phyloP scores from a whole-genome alignment of 1,140 invertebrate genomes.

The Drosophila mojavensis region DNA sequence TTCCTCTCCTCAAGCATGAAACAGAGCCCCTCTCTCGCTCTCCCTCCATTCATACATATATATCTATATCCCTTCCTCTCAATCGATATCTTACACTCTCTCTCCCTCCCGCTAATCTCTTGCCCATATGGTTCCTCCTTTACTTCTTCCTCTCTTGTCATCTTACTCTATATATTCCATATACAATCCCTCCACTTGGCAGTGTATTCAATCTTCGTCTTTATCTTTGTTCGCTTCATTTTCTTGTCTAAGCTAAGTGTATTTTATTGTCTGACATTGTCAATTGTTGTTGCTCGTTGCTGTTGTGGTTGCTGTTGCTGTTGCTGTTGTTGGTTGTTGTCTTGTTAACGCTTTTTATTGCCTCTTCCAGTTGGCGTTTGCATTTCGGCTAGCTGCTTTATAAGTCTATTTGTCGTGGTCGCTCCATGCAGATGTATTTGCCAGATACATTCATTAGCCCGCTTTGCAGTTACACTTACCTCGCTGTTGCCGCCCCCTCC shows the following conservation, averaged over 20 bases:
- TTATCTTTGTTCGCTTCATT: background rate
- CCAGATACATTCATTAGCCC: slow-evolving; percentile 79
- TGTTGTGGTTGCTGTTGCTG: slow-evolving; percentile 30
- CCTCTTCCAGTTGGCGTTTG: slow-evolving; percentile 52
- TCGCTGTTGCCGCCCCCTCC: background rate
- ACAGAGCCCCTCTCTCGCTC: too few relatives aligned
- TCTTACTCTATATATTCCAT: background rate
- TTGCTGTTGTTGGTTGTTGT: slow-evolving; percentile 38
- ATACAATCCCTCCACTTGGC: background rate
- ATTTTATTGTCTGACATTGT: slow-evolving; percentile 69
- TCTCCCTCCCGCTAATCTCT: too few relatives aligned
- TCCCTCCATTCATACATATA: too few relatives aligned
- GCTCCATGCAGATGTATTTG: slow-evolving; percentile 74
- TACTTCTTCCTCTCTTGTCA: background rate
- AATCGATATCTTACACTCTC: too few relatives aligned
- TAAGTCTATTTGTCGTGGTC: slow-evolving; percentile 67
- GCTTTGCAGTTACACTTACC: slow-evolving; percentile 58
- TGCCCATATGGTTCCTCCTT: too few relatives aligned
- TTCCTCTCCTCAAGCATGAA: too few relatives aligned
- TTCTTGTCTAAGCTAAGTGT: slow-evolving; percentile 48
- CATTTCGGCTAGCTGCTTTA: slow-evolving; percentile 50
- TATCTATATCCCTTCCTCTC: too few relatives aligned
- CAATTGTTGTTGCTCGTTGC: slow-evolving; percentile 51
- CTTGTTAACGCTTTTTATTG: slow-evolving; percentile 80
- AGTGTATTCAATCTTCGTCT: background rate